These are phyloP conservation scores for Limulus polyphemus DNA, from an alignment of 2,888 invertebrate species.

Conservation along the genomic window DNA sequence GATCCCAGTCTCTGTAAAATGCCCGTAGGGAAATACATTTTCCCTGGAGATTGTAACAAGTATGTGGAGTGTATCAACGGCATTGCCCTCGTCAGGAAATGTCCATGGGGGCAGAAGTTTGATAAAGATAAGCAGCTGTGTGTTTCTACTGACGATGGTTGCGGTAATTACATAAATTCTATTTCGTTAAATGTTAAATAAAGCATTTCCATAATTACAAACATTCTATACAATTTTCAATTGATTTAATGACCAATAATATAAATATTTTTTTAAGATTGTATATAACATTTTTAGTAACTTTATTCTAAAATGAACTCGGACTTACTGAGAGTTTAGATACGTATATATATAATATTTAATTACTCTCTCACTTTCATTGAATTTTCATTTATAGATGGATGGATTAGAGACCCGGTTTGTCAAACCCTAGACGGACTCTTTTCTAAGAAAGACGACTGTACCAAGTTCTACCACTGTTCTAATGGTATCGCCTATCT, in stretches of 20 bases:
- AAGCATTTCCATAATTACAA: no score
- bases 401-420: constrained; percentile 1
- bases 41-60: constrained; percentile 13
- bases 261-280: no score
- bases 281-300: no score
- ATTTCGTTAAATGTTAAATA: no score
- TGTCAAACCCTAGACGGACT: constrained; percentile 8
- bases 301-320: no score
- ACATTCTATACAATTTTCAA: no score
- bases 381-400: no score
- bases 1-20: constrained; percentile 9
- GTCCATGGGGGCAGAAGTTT: constrained; percentile 1
- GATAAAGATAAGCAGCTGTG: constrained; percentile 1
- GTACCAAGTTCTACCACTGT: constrained; percentile 29
- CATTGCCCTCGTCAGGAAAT: constrained; percentile 7
- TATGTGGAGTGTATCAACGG: constrained; percentile 16
- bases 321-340: no score
- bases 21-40: constrained; percentile 10
- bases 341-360: no score
- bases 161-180: constrained; percentile 5
- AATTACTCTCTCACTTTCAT: no score
- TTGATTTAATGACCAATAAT: no score
- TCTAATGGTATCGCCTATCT: constrained; percentile 56
- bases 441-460: constrained; percentile 8
- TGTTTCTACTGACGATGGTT: not conserved